phyloP scores from a whole-genome alignment of 1,140 invertebrate species.

The Eupeodes corollae region DNA sequence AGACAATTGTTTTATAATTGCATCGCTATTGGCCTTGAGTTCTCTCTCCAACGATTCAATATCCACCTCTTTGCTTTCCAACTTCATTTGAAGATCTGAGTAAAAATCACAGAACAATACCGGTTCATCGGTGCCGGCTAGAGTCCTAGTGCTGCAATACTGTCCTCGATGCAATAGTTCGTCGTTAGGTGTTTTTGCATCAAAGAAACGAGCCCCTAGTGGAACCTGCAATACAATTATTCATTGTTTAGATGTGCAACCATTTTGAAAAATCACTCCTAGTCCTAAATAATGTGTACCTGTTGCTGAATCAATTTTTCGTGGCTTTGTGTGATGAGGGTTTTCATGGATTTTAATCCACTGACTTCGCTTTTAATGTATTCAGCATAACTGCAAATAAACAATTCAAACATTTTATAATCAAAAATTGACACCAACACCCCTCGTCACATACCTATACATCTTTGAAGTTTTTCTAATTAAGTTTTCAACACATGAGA shows the following conservation, averaged over 20 bases:
- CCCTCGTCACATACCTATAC: conserved; percentile 13
- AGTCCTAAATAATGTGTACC: conserved; percentile 7
- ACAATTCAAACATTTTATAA: conserved; percentile 49
- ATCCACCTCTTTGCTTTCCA: conserved; percentile 30
- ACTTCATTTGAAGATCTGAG: conserved; percentile 33
- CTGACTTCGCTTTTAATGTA: conserved; percentile 33
- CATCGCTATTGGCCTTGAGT: conserved; percentile 29
- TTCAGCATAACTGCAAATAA: conserved; percentile 21
- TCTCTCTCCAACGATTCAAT: conserved; percentile 29
- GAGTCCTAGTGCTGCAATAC: conserved; percentile 30
- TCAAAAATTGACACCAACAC: neutral
- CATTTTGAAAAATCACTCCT: too few relatives aligned
- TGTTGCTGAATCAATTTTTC: conserved; percentile 31
- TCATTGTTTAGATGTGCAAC: too few relatives aligned
- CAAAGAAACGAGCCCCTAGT: conserved; percentile 16
- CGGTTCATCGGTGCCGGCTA: conserved; percentile 27
- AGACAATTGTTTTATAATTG: conserved; percentile 27
- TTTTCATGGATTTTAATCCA: conserved; percentile 29
- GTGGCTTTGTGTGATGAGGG: conserved; percentile 25
- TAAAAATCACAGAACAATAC: conserved; percentile 36
- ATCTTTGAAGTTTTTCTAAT: conserved; percentile 30
- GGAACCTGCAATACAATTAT: conserved; percentile 2
- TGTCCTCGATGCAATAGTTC: conserved; percentile 30
- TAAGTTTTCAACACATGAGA: conserved; percentile 29
- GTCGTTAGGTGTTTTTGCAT: conserved; percentile 17